phyloP scores from a whole-genome alignment of 2,113 vertebrate species.

The Gymnocephalus cernua region DNA sequence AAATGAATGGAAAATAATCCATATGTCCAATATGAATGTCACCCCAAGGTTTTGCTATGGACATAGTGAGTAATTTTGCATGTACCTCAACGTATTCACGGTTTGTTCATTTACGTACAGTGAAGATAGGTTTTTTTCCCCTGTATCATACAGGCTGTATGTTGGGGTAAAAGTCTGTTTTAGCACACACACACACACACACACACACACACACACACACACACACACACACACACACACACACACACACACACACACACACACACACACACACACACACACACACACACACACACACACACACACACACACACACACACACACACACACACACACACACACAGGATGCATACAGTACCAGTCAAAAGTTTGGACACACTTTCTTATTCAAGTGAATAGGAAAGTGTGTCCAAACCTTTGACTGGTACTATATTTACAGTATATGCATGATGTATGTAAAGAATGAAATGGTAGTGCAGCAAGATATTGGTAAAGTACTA shows the following conservation, averaged over 20 bases:
- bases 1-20: not conserved
- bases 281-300: no score
- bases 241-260: no score
- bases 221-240: no score
- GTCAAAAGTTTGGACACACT: no score
- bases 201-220: no score
- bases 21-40: slow-evolving; percentile 12
- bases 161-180: not conserved
- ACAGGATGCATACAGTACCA: no score
- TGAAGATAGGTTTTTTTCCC: not conserved
- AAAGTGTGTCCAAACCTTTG: no score
- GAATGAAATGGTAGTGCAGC: not conserved
- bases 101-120: slow-evolving; percentile 1
- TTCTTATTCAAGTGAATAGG: no score
- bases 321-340: no score
- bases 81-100: slow-evolving; percentile 1
- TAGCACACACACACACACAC: not conserved
- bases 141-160: no score
- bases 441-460: not conserved
- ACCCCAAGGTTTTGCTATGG: not conserved
- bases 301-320: no score
- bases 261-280: not conserved
- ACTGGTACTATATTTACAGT: not conserved
- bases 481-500: not conserved
- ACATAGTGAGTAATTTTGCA: not conserved